A percentile compares a stretch with the other conserved stretches of the same genome.
Conservation (phyloP, 1,140 invertebrate genomes). For the Heliothis virescens region DNA sequence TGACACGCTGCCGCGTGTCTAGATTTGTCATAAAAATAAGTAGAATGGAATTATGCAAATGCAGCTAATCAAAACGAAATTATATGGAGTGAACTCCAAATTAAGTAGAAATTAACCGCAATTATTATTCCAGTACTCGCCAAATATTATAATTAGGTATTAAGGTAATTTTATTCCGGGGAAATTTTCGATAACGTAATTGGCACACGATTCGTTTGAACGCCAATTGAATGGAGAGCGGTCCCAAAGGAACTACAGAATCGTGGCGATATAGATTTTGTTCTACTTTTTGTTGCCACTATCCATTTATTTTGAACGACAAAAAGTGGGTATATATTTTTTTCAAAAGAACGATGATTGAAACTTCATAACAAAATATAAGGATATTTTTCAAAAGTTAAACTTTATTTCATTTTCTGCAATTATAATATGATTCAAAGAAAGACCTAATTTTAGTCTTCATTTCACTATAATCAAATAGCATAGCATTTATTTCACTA, state of each 20-base stretch:
- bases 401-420: not conserved
- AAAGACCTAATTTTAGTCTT: too few relatives aligned
- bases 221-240: constrained; percentile 39
- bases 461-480: not conserved
- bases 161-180: constrained; percentile 37
- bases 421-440: not conserved
- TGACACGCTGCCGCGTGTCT: too few relatives aligned
- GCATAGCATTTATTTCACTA: not conserved
- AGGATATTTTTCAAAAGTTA: not conserved
- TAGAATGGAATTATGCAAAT: constrained; percentile 14
- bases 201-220: constrained; percentile 42
- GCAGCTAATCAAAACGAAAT: constrained; percentile 24
- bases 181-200: constrained; percentile 39
- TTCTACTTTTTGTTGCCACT: not conserved
- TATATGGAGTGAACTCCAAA: constrained; percentile 13
- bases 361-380: not conserved
- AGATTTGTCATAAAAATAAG: constrained; percentile 24
- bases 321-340: too few relatives aligned
- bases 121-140: not conserved
- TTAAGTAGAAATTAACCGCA: constrained; percentile 18
- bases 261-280: constrained; percentile 10
- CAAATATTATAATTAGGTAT: constrained; percentile 32
- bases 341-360: too few relatives aligned
- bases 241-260: constrained; percentile 30
- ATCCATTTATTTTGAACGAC: not conserved